Base-by-base conservation (phyloP, 1,140 invertebrate species). In the Trachymyrmex cornetzi region DNA sequence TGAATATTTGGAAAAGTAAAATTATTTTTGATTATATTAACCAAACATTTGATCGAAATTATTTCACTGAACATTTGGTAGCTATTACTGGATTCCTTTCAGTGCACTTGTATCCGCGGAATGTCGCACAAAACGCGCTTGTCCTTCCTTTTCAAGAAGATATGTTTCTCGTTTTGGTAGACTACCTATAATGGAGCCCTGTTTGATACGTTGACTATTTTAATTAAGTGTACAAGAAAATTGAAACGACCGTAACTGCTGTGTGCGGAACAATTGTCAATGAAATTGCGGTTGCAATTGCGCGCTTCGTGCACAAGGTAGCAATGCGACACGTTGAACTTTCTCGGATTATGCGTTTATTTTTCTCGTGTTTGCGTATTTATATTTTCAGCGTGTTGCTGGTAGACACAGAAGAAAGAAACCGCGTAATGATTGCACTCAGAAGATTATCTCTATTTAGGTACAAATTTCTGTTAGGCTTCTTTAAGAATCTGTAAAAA, bases 241-340 rank as follows among this genome's bases (percentile, higher is more conserved):
- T 14, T 19, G 22, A 82, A 87, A 86, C 27, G 3, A 2, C 11
- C 27, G 30, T 14, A 11, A 34, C 44, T 53, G 16, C 11, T 53
- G 50, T n/a, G 12, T 34, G 44, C 69, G 63, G 75, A 72, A 87
- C 71, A 87, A 80, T 91, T 77, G 85, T 85, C 85, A 84, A 89
- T 89, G 48, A 89, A 87, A 87, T 89, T 77, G 88, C 77, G 61
- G 84, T 82, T 88, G 72, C 66, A 61, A 48, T 11, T 14, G 71
- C 53, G 19, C 9, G n/a, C 55, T 57, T 57, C 34, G 48, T 48
- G 48, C 22, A 48, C 6, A n/a, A 9, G 16, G 19, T 19, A 24
- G 9, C 5, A n/a, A 6, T 19, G 63, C 66, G n/a, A 67, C 67
- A 55, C 44, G 38, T 69, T 38, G 16, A 50, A 61, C 67, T 74